A percentile compares a stretch with the other conserved stretches of the same genome.
phyloP scores from a whole-genome alignment of 2,113 vertebrate genomes.

The Otus sunia region DNA sequence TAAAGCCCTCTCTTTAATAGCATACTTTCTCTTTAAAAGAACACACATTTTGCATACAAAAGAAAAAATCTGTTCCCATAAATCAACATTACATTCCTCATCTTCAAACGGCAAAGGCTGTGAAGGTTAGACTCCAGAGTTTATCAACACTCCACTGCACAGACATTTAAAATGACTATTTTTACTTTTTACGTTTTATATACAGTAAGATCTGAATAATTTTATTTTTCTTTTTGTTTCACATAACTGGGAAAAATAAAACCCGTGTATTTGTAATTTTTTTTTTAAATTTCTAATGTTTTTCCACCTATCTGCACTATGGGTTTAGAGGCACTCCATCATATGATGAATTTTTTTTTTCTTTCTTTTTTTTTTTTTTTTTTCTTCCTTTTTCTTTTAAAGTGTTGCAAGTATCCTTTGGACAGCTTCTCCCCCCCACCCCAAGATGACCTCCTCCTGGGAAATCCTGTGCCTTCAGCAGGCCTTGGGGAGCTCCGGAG shows the following conservation, averaged over 20 bases:
- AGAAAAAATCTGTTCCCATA: conserved; percentile 77
- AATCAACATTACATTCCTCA: conserved; percentile 79
- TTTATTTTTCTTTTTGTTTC: conserved; percentile 69
- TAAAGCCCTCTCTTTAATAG: conserved; percentile 85
- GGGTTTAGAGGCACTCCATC: conserved; percentile 80
- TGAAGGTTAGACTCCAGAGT: conserved; percentile 72
- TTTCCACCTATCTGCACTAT: conserved; percentile 60
- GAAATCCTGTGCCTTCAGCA: conserved; percentile 78
- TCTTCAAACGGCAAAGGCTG: conserved; percentile 74
- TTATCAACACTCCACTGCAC: conserved; percentile 73
- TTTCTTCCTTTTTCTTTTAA: neutral
- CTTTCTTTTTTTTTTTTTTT: neutral
- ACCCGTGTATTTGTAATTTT: conserved; percentile 60
- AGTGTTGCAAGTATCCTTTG: conserved; percentile 76
- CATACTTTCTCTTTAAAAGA: conserved; percentile 80
- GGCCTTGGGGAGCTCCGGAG: conserved; percentile 87
- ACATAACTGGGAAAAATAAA: conserved; percentile 76
- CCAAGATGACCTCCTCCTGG: neutral
- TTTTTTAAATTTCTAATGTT: neutral
- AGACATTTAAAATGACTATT: conserved; percentile 70
- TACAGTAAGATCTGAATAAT: conserved; percentile 74
- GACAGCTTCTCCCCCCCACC: conserved; percentile 19
- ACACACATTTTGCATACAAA: conserved; percentile 80
- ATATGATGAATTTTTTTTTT: conserved; percentile 34
- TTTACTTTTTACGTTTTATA: conserved; percentile 46